A percentile compares a stretch with the other conserved stretches of the same genome.
Evolutionary conservation across 1,140 invertebrate species (phyloP).

Genomic region (Brachionus asplanchnoidis): DNA sequence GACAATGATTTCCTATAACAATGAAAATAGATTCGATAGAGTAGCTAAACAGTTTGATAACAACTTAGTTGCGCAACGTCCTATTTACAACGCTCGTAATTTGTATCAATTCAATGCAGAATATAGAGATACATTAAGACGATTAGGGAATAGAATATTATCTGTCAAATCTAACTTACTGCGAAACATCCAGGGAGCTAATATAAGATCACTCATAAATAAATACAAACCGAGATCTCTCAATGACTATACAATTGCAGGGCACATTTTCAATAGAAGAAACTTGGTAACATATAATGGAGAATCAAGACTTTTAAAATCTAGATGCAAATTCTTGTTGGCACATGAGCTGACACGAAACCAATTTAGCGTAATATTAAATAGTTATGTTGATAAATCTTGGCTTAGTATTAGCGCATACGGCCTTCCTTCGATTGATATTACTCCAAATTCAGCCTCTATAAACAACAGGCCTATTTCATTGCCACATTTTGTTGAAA

Average conservation of each 20-base stretch:
- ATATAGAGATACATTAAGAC: constrained; percentile 16
- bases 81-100: background rate
- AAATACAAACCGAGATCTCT: constrained; percentile 28
- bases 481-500: background rate
- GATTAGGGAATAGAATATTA: background rate
- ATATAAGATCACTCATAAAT: background rate
- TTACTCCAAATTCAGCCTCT: background rate
- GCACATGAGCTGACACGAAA: constrained; percentile 9
- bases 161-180: background rate
- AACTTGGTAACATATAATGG: constrained; percentile 10
- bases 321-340: constrained; percentile 3
- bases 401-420: background rate
- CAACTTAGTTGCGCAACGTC: background rate
- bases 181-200: background rate
- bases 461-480: background rate
- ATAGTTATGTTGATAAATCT: background rate
- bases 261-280: constrained; percentile 16
- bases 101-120: constrained; percentile 37
- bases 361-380: constrained; percentile 29
- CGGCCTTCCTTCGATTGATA: background rate
- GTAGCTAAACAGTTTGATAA: background rate
- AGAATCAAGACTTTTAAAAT: background rate
- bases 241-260: background rate
- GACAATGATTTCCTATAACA: background rate
- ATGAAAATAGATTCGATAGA: background rate